Conservation (phyloP, 2,113 vertebrate genomes). For the Sitta europaea region DNA sequence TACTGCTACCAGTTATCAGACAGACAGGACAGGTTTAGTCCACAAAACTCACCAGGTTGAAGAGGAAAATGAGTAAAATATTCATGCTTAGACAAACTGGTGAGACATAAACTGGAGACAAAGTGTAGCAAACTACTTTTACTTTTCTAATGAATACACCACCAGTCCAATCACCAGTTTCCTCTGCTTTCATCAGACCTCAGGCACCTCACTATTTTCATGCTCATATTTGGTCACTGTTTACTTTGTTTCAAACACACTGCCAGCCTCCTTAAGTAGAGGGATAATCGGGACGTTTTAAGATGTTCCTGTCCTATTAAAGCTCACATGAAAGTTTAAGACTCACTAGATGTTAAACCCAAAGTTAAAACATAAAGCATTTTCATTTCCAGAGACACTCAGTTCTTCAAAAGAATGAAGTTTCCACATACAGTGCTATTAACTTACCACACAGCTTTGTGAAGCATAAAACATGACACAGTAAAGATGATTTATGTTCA, state of each 20-base stretch:
- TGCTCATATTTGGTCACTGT: slow-evolving; percentile 50
- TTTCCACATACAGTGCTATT: neutral
- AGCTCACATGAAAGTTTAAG: neutral
- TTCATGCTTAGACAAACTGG: neutral
- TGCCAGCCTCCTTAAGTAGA: neutral
- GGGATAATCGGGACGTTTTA: neutral
- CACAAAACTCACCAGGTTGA: neutral
- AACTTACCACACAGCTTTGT: neutral
- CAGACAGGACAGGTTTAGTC: neutral
- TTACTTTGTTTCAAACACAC: slow-evolving; percentile 18
- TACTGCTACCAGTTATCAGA: neutral
- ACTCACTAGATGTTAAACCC: neutral
- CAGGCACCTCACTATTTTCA: slow-evolving; percentile 29
- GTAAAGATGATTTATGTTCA: neutral
- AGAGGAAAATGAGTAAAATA: neutral
- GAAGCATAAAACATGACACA: slow-evolving; percentile 1
- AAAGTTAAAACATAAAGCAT: neutral
- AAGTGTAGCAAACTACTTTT: neutral
- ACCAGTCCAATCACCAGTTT: neutral
- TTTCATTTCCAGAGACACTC: neutral
- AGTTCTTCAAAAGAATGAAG: neutral
- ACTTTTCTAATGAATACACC: neutral
- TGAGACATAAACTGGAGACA: neutral
- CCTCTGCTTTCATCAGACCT: neutral
- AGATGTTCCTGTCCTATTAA: neutral